These are phyloP conservation scores for Orthosia cruda DNA, from an alignment of 2,888 invertebrate species.

Conservation along the genomic window DNA sequence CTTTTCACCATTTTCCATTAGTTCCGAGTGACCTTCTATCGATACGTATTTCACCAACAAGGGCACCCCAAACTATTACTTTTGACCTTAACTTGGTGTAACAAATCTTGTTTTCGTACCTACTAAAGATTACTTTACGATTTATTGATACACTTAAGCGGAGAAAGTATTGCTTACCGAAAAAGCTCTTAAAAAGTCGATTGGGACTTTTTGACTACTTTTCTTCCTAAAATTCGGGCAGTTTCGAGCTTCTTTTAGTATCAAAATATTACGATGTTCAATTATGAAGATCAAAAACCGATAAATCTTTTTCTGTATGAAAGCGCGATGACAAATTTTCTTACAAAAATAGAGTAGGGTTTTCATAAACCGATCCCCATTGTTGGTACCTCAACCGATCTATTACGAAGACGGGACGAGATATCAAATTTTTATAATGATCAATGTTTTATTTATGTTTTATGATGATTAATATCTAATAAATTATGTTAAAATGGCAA, in stretches of 20 bases:
- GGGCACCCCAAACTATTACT: constrained; percentile 53
- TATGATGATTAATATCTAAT: constrained; percentile 21
- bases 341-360: constrained; percentile 49
- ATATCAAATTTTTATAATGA: constrained; percentile 54
- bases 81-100: constrained; percentile 52
- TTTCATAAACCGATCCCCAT: constrained; percentile 45
- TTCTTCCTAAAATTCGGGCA: not conserved
- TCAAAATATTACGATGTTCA: constrained; percentile 42
- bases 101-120: constrained; percentile 45
- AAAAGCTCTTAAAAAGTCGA: constrained; percentile 12
- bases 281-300: constrained; percentile 54
- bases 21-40: constrained; percentile 53
- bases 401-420: constrained; percentile 55
- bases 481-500: not conserved
- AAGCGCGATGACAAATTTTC: constrained; percentile 62
- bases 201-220: not conserved
- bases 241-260: constrained; percentile 7
- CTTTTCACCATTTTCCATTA: constrained; percentile 52
- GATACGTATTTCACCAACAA: constrained; percentile 54
- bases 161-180: constrained; percentile 29
- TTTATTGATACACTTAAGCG: constrained; percentile 35
- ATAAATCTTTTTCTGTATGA: constrained; percentile 54
- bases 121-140: constrained; percentile 33
- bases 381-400: constrained; percentile 56
- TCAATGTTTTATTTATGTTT: constrained; percentile 42